Percentiles rank a stretch among this genome's conserved stretches.
Evolutionary conservation across 2,888 invertebrate genomes (phyloP).

Genomic region (Epinotia demarniana): DNA sequence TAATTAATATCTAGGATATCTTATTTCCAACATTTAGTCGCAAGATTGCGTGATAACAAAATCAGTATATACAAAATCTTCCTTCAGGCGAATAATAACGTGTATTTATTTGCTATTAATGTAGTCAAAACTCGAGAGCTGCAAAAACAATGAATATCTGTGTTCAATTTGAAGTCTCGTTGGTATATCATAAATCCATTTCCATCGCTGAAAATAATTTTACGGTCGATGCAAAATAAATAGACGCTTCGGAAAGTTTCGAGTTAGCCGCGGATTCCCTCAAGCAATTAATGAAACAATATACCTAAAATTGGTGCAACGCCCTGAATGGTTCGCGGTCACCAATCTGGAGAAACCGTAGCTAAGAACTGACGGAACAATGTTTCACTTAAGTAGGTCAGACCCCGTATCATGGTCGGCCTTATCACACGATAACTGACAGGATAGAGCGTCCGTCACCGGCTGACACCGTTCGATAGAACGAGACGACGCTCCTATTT

Average conservation of each 20-base stretch:
- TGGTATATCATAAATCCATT: constrained; percentile 6
- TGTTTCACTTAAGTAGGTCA: not conserved
- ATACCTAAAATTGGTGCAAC: constrained; percentile 79
- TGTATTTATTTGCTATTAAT: no score
- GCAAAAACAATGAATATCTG: not conserved
- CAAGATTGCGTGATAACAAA: not conserved
- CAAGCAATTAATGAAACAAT: constrained; percentile 82
- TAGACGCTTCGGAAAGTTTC: constrained; percentile 61
- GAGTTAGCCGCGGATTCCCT: constrained; percentile 66
- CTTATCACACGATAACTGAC: no score
- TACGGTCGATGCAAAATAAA: constrained; percentile 21
- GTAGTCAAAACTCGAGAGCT: not conserved
- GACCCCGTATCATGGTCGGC: no score
- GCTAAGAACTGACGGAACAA: constrained; percentile 32
- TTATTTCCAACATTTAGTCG: not conserved
- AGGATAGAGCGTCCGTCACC: no score
- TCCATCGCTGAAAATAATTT: constrained; percentile 8
- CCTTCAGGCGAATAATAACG: not conserved
- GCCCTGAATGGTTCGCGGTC: constrained; percentile 68
- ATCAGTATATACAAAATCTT: not conserved
- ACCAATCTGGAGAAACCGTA: constrained; percentile 58
- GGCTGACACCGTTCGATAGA: no score
- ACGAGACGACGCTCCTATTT: no score
- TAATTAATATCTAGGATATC: no score
- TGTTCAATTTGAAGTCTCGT: not conserved